phyloP scores from a whole-genome alignment of 2,888 invertebrate genomes.

The Helobdella robusta region DNA sequence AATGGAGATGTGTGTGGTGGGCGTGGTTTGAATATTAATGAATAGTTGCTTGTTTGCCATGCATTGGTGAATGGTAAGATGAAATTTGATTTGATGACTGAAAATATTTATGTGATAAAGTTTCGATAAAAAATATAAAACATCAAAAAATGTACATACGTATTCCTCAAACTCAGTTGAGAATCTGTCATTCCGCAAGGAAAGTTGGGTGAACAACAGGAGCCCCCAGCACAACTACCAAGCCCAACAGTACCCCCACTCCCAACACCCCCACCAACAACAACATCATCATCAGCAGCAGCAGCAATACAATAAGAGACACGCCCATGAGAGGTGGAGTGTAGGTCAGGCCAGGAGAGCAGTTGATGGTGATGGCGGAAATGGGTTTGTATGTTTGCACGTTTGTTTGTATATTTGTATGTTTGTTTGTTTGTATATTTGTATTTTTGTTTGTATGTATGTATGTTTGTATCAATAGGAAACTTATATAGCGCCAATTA shows the following conservation, averaged over 20 bases:
- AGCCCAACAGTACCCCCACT: not conserved
- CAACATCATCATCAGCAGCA: no score
- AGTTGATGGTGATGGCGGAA: conserved; percentile 52
- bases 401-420: not conserved
- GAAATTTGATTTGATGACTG: no score
- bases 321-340: conserved; percentile 42
- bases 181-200: conserved; percentile 52
- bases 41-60: not conserved
- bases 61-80: not conserved
- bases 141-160: not conserved
- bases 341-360: conserved; percentile 50
- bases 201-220: conserved; percentile 52
- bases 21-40: no score
- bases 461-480: no score
- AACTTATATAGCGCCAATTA: no score
- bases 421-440: no score
- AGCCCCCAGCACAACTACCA: not conserved
- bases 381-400: conserved; percentile 37
- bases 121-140: not conserved
- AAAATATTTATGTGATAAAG: not conserved
- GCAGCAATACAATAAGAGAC: conserved; percentile 44
- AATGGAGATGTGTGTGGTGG: no score
- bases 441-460: no score
- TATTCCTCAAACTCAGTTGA: conserved; percentile 48
- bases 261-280: not conserved